Base-by-base conservation (phyloP, 2,888 invertebrate genomes). In the Pseudanteris insignis region DNA sequence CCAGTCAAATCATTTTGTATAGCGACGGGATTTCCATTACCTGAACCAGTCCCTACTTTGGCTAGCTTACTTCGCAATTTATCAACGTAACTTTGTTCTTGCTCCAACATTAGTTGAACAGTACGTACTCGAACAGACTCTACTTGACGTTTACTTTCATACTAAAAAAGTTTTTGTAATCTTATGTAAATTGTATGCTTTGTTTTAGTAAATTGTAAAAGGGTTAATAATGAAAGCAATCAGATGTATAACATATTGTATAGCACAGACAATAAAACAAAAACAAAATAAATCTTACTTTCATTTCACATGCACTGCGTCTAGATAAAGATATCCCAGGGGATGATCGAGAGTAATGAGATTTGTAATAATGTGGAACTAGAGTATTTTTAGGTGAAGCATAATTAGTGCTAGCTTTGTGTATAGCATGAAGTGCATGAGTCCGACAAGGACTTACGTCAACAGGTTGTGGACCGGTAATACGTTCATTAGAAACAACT, bases 101-200 rank as follows among this genome's bases (percentile, higher is more conserved):
- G 88, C 71, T 94, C 93, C 66, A 95, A 83, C 96, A 96, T 96
- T 73, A 93, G 84, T 67, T 89, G 88, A 65, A 94, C 86, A 10
- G 94, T 94, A 78, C 91, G 88, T 50, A 91, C 89, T 72, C 91
- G 89, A 68, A 92, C 89, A 51, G 88, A 86, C 75, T 92, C 91
- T 78, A 94, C 83, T 81, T 94, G 92, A 28, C 89, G 85, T 72
- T 91, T 90, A 77, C 92, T 92, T 75, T 92, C 92, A 69, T 89
- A 86, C 94, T 95, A 82, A 43, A 51, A 46, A 6, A 26, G 2
- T n/a, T n/a, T n/a, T n/a, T n/a, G n/a, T n/a, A n/a, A n/a, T n/a
- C n/a, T n/a, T n/a, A n/a, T n/a, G n/a, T n/a, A n/a, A n/a, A n/a
- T n/a, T n/a, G n/a, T n/a, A n/a, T n/a, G n/a, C n/a, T n/a, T n/a